These are phyloP conservation scores for Lasiurus borealis DNA, from an alignment of 2,113 vertebrate species.

Conservation along the genomic window DNA sequence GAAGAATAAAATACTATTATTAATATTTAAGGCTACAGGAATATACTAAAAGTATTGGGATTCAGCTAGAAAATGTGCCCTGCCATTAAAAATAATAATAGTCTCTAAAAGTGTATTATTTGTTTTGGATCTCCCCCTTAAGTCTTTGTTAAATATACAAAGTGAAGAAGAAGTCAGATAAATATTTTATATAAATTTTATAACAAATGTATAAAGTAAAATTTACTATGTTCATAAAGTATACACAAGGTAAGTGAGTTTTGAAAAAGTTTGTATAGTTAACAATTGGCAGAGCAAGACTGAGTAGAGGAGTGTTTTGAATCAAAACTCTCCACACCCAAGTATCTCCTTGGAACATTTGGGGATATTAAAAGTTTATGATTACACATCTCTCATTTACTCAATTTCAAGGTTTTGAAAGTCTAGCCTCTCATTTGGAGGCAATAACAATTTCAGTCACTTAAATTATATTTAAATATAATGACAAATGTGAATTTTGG, in stretches of 20 bases:
- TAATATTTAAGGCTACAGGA: not conserved
- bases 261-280: not conserved
- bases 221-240: not conserved
- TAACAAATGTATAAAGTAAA: not conserved
- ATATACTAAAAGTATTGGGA: not conserved
- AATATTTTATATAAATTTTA: not conserved
- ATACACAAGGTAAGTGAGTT: not conserved
- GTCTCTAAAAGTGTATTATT: not conserved
- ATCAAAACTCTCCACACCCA: not conserved
- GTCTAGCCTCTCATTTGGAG: not conserved
- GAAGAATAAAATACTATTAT: not conserved
- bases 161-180: not conserved
- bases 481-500: conserved; percentile 56
- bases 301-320: not conserved
- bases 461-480: conserved; percentile 72
- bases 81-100: not conserved
- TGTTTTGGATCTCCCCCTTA: not conserved
- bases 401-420: not conserved
- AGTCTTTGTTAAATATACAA: not conserved
- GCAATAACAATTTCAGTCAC: not conserved
- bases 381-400: not conserved
- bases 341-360: not conserved
- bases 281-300: not conserved
- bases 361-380: not conserved
- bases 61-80: not conserved